These are phyloP conservation scores for Notechis scutatus DNA, from an alignment of 2,113 vertebrate species.

Conservation along the genomic window DNA sequence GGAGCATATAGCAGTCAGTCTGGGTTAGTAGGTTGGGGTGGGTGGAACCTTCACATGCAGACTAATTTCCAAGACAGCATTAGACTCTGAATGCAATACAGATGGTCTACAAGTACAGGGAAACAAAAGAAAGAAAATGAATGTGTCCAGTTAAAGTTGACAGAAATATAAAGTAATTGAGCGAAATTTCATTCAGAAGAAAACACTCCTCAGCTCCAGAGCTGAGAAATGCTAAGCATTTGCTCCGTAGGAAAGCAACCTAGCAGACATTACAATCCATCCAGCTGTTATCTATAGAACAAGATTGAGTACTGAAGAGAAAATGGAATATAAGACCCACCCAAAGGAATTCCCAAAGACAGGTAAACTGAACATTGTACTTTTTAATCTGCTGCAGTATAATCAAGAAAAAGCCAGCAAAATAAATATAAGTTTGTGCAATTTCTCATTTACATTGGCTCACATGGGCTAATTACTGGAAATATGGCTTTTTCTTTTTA, in stretches of 20 bases:
- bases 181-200: not conserved
- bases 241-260: not conserved
- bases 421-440: not conserved
- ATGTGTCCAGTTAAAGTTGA: not conserved
- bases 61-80: constrained; percentile 21
- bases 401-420: not conserved
- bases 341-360: not conserved
- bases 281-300: not conserved
- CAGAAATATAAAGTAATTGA: not conserved
- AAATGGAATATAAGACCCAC: not conserved
- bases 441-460: not conserved
- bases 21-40: constrained; percentile 35
- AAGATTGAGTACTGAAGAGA: not conserved
- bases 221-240: not conserved
- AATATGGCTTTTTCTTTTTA: not conserved
- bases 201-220: not conserved
- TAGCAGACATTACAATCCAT: not conserved
- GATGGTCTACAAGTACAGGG: constrained; percentile 1
- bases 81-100: constrained; percentile 23
- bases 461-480: not conserved
- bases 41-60: constrained; percentile 28
- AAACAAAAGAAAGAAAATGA: not conserved
- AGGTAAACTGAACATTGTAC: not conserved
- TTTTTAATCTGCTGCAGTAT: not conserved
- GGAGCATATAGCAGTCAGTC: constrained; percentile 22